Percentiles rank a stretch among this genome's conserved stretches.
These are phyloP conservation scores for Cheirogaleus medius DNA, from an alignment of 2,113 vertebrate species.

Conservation along the genomic window DNA sequence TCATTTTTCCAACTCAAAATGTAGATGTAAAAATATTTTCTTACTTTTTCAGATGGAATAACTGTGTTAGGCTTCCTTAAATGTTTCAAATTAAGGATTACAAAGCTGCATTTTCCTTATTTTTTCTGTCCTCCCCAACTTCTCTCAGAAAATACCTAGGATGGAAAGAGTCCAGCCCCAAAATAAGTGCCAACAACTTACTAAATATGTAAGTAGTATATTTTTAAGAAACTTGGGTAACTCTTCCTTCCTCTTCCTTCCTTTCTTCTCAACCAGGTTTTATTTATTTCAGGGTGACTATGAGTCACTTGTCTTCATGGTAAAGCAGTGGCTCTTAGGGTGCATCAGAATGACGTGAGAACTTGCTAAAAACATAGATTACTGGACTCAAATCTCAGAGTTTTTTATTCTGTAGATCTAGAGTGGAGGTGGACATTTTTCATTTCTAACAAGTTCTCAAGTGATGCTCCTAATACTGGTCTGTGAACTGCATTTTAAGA, in stretches of 20 bases:
- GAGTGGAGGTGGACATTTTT: neutral
- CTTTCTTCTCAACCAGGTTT: no score
- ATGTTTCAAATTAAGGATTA: neutral
- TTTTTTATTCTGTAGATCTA: neutral
- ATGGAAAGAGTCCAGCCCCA: neutral
- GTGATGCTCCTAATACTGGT: neutral
- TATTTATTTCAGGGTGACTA: neutral
- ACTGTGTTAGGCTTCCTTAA: neutral
- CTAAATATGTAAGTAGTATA: neutral
- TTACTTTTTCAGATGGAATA: neutral
- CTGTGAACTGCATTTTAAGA: neutral
- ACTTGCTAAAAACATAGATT: neutral
- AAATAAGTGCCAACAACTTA: neutral
- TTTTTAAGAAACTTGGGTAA: neutral
- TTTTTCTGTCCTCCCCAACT: neutral
- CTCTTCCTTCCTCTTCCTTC: neutral
- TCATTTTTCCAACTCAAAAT: neutral
- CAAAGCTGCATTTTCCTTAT: neutral
- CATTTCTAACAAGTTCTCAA: neutral
- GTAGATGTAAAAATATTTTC: neutral
- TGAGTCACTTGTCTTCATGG: neutral
- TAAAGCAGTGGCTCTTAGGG: neutral
- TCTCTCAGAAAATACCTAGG: neutral
- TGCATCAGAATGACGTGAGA: neutral
- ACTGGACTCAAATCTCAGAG: neutral